Evolutionary conservation across 2,888 invertebrate genomes (phyloP), one percentile per base, ranked within the genome.

Genomic region (Acrobasis consociella): DNA sequence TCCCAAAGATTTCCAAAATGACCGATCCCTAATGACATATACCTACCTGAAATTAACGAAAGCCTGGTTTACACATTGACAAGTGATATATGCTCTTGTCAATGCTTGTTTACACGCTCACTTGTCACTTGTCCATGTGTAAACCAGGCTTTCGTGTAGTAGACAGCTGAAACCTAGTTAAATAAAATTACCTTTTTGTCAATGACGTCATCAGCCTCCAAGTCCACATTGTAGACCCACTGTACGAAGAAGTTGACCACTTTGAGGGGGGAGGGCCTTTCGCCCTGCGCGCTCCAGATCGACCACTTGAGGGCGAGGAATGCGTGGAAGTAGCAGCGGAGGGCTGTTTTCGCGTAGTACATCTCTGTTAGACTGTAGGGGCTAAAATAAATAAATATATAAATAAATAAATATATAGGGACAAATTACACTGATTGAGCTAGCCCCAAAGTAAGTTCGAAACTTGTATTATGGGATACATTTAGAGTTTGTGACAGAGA

Each of bases 151-250:
- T n/a, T n/a, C n/a, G n/a, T n/a, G n/a, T n/a, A n/a, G n/a, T n/a
- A n/a, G n/a, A n/a, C n/a, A n/a, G n/a, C n/a, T n/a, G n/a, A 42
- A 85, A 80, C 77, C 17, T 95, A 81, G 58, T 84, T 87, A 0
- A 22, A 22, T 22, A 2, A 22, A 22, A 51, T 51, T 22, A 87
- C 89, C 72, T 69, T 72, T 31, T 71, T 59, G 46, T 72, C 66
- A 51, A 85, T 71, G 49, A 77, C 72, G 31, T 82, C 77, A 62
- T 86, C 80, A 7, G 70, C 66, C 64, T 86, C 78, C 59, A 83
- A 70, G 22, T 72, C 72, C 1, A 70, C 67, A 31, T 83, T 78
- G 68, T 89, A 85, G 49, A 82, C 67, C 89, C 89, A 90, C 64
- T 90, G 88, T 5, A 83, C 62, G 66, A 86, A 87, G 66, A 84